Base-by-base conservation (phyloP, 1,140 invertebrate species). In the Maconellicoccus hirsutus region DNA sequence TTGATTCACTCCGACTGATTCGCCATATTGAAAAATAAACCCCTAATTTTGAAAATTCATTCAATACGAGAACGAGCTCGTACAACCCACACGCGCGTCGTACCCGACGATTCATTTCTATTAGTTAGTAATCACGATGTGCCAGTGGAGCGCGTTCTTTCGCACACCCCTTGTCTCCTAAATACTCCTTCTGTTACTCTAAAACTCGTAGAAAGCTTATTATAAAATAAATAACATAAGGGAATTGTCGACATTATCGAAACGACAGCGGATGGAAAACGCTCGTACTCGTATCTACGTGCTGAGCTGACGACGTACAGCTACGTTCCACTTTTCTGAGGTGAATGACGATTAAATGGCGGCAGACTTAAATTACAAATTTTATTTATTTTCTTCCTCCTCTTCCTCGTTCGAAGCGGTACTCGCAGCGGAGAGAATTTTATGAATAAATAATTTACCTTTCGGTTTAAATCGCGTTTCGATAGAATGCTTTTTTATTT, bases 191-290 rank as follows among this genome's bases (percentile, higher is more conserved):
- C 61, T 66, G 61, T 66, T 66, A 3, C 4, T 10, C 21, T 8
- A 4, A 66, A 66, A 66, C 61, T 66, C 61, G 61, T 66, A 26
- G 25, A 66, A 66, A 66, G 61, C 61, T 66, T 66, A 66, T 66
- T 66, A 66, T 66, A 66, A 66, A 66, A 66, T 66, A 66, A 66
- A 66, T 66, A 66, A 66, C 61, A 66, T 66, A 66, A 66, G 61
- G 61, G 61, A 66, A 66, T 66, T 66, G 61, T 66, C 61, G 61
- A 66, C 61, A 66, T 66, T 66, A 66, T 66, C 61, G 61, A 66
- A 66, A 66, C 25, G 61, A 26, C 61, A 66, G 61, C 8, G 19
- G 61, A 66, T 66, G 61, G 25, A 66, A 66, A 66, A 66, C 61
- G 61, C 61, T 66, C 52, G 16, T 59, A 10, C 6, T 26, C 61